These are phyloP conservation scores for Cebidichthys violaceus DNA, from an alignment of 2,113 vertebrate genomes.

Conservation along the genomic window DNA sequence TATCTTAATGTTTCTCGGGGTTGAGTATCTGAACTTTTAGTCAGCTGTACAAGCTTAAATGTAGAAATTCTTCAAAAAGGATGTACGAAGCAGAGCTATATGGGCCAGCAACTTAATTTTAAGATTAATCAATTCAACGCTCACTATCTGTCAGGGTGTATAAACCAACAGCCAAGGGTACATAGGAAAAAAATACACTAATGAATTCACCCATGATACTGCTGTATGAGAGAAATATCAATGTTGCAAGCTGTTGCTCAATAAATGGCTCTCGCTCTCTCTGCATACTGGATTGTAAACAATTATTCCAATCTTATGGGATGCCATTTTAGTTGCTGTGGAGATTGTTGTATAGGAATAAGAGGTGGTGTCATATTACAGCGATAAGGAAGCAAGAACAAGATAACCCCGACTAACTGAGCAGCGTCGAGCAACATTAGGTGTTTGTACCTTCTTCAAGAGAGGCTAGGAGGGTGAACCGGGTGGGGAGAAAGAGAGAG, in stretches of 20 bases:
- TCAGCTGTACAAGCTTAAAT: not conserved
- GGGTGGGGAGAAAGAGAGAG: slow-evolving; percentile 4
- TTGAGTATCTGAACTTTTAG: not conserved
- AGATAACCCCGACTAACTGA: slow-evolving; percentile 78
- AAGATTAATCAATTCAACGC: slow-evolving; percentile 29
- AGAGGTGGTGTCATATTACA: slow-evolving; percentile 75
- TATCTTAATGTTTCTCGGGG: not conserved
- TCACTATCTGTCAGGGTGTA: slow-evolving; percentile 23
- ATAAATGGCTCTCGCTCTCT: slow-evolving; percentile 21
- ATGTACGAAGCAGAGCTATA: not conserved
- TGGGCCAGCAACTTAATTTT: slow-evolving; percentile 2
- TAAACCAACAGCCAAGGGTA: slow-evolving; percentile 16
- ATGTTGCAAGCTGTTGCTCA: slow-evolving; percentile 21
- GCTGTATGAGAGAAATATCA: slow-evolving; percentile 45
- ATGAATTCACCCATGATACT: slow-evolving; percentile 41
- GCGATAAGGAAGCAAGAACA: slow-evolving; percentile 72
- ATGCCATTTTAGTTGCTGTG: slow-evolving; percentile 34
- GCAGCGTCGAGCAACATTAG: slow-evolving; percentile 20
- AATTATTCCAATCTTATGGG: slow-evolving; percentile 47
- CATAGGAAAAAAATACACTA: slow-evolving; percentile 23
- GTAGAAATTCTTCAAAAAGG: slow-evolving; percentile 19
- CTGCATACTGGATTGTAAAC: slow-evolving; percentile 48
- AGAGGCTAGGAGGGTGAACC: slow-evolving; percentile 17
- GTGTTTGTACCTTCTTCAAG: slow-evolving; percentile 67
- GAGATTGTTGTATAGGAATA: slow-evolving; percentile 63